phyloP scores from a whole-genome alignment of 92 coral and sea anemone species.

The Siderastrea siderea region DNA sequence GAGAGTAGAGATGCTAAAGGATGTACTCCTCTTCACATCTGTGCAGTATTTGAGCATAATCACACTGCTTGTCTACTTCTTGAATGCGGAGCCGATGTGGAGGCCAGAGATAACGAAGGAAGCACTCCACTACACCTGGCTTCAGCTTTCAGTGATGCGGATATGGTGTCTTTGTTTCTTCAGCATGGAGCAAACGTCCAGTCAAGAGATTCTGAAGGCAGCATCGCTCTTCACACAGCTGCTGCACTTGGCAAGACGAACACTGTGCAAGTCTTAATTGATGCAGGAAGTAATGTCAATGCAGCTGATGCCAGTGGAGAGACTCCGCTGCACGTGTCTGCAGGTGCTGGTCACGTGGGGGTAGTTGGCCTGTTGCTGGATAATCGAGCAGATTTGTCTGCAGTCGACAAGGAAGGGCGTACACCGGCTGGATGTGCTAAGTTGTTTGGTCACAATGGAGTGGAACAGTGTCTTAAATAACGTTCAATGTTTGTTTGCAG shows the following conservation, averaged over 20 bases:
- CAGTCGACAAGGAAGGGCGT: constrained; percentile 23
- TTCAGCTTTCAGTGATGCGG: constrained; percentile 27
- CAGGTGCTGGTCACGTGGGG: constrained; percentile 31
- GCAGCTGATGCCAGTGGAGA: constrained; percentile 7
- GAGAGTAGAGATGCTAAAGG: constrained; percentile 30
- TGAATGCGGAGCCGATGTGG: constrained; percentile 21
- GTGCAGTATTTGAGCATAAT: constrained; percentile 27
- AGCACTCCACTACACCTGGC: constrained; percentile 53
- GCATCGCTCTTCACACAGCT: constrained; percentile 43
- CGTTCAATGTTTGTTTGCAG: too few relatives aligned
- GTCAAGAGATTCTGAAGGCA: constrained; percentile 22
- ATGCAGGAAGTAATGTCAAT: constrained; percentile 34
- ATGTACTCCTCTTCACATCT: constrained; percentile 31
- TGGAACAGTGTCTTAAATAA: neutral
- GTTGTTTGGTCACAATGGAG: constrained; percentile 6
- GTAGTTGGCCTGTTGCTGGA: constrained; percentile 32
- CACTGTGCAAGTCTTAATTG: constrained; percentile 10
- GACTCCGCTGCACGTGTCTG: constrained; percentile 41
- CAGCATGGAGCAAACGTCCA: constrained; percentile 13
- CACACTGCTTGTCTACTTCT: constrained; percentile 12
- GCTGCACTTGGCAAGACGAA: constrained; percentile 27
- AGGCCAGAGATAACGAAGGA: constrained; percentile 36
- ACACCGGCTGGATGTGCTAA: constrained; percentile 23
- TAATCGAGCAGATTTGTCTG: constrained; percentile 14
- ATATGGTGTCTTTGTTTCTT: constrained; percentile 12